phyloP scores from a whole-genome alignment of 2,113 vertebrate genomes.

The Dasyurus viverrinus region DNA sequence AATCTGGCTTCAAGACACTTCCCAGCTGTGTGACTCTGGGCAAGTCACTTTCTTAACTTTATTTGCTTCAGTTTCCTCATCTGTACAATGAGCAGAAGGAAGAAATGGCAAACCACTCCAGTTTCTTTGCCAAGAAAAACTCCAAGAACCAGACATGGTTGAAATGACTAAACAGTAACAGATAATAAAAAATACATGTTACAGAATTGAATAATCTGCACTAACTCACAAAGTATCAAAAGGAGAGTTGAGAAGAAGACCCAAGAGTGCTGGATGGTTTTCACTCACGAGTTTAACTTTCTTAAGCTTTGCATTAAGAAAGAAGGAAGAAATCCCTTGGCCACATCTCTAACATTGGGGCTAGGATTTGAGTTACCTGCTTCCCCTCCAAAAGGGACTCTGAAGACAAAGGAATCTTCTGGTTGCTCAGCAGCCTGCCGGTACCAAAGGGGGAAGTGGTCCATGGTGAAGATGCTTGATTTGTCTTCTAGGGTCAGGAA shows the following conservation, averaged over 20 bases:
- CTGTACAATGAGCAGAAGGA: too few species aligned
- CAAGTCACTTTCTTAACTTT: neutral
- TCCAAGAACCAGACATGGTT: too few species aligned
- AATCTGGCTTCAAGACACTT: neutral
- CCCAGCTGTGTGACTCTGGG: neutral
- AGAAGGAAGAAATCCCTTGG: too few species aligned
- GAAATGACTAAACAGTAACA: too few species aligned
- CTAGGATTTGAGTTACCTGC: constrained; percentile 84
- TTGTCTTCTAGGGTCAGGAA: constrained; percentile 91
- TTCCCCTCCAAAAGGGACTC: constrained; percentile 86
- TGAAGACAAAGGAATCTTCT: constrained; percentile 92
- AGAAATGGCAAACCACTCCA: too few species aligned
- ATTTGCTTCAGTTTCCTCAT: neutral
- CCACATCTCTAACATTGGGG: fast-evolving
- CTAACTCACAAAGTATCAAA: neutral
- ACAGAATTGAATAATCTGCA: neutral
- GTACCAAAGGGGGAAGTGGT: constrained; percentile 97
- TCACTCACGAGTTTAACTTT: fast-evolving
- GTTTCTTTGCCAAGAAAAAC: too few species aligned
- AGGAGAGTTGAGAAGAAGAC: neutral
- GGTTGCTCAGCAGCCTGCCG: constrained; percentile 92
- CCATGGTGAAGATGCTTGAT: constrained; percentile 94
- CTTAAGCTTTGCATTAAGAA: neutral
- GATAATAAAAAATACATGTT: neutral
- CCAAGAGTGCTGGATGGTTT: fast-evolving